These are phyloP conservation scores for Gasteruption jaculator DNA, from an alignment of 2,888 invertebrate species.

Conservation along the genomic window DNA sequence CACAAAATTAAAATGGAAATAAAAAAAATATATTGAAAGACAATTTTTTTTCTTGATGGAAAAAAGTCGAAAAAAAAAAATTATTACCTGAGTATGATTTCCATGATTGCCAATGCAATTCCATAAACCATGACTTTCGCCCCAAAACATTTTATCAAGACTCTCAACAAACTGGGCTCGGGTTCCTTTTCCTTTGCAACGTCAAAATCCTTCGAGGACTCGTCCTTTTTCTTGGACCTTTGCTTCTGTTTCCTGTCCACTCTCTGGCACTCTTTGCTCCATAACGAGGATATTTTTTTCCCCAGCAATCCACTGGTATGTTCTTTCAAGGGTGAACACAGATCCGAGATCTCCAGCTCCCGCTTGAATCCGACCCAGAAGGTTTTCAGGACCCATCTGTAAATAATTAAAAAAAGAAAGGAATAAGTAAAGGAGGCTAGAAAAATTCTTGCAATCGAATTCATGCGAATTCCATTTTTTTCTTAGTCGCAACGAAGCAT, in stretches of 20 bases:
- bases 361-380: constrained; percentile 65
- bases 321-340: constrained; percentile 64
- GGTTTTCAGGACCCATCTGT: constrained; percentile 67
- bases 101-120: constrained; percentile 60
- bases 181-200: constrained; percentile 29
- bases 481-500: no score
- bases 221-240: constrained; percentile 17
- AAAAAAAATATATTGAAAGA: constrained; percentile 1
- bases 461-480: no score
- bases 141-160: constrained; percentile 61
- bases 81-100: constrained; percentile 58
- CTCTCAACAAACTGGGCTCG: constrained; percentile 60
- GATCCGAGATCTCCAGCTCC: constrained; percentile 64
- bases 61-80: not conserved
- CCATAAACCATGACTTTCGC: constrained; percentile 61
- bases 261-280: constrained; percentile 56
- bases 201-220: constrained; percentile 16
- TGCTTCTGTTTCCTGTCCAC: constrained; percentile 25
- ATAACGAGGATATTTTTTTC: constrained; percentile 59
- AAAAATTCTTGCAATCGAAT: no score
- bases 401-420: constrained; percentile 29
- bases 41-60: not conserved
- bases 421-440: no score
- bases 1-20: not conserved
- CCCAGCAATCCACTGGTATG: constrained; percentile 66